Base-by-base conservation (phyloP, 2,113 vertebrate genomes). In the Blennius ocellaris region DNA sequence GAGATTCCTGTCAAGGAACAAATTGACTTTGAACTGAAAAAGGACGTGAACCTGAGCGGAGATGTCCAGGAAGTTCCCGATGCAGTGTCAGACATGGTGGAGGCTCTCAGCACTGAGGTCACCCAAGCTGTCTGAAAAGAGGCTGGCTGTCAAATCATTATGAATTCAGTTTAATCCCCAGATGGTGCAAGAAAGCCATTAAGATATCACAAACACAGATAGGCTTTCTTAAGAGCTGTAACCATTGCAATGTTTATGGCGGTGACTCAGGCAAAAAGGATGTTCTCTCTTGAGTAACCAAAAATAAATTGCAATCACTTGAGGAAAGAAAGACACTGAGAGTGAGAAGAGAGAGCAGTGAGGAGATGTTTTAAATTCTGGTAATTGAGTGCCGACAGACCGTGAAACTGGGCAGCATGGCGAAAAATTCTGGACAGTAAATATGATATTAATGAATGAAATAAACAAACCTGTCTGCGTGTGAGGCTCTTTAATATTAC, bases 1-100 rank as follows among this genome's bases (percentile, higher is more conserved):
- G 55, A 63, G 1, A 30, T 30, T 30, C 80, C 84, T 17, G 54
- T 87, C 48, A 80, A 90, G 55, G 85, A 88, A 66, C 83, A 71
- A 37, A 86, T 40, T 82, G 91, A 93, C 83, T 91, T 79, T 90
- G 93, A 91, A 88, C 78, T 92, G 63, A 94, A 94, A 91, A 94
- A 92, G 86, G 92, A 94, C 54, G 70, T 92, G 64, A 87, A 50
- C 65, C 62, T 92, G 59, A 80, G 64, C 1, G 88, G 57, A 40
- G 87, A 90, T 17, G 77, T 83, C 65, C 84, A 78, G 36, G 86
- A 90, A 55, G 83, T 73, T 80, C 83, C 85, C 0, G 87, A 88
- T 17, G 69, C 63, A 11, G 69, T 83, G 5, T 65, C 76, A 50
- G 89, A 90, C 49, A 80, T 90, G 78, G 71, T 84, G 69, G 90